A percentile compares a stretch with the other conserved stretches of the same genome.
These are phyloP conservation scores for Taenaris catops DNA, from an alignment of 2,888 invertebrate genomes.

Conservation along the genomic window DNA sequence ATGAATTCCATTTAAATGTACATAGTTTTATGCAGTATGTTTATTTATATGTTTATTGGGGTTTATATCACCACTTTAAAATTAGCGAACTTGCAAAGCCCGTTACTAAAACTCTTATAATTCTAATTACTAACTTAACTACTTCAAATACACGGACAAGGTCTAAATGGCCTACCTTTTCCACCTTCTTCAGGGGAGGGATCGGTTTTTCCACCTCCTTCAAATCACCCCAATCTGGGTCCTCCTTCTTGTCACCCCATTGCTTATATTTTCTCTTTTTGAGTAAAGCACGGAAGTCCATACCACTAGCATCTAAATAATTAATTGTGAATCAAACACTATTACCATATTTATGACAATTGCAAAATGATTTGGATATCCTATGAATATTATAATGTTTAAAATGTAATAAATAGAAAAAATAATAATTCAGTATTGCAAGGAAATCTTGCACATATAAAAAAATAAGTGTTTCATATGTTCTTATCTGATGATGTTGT, in stretches of 20 bases:
- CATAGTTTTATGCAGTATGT: constrained; percentile 8
- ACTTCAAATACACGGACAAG: too few species aligned
- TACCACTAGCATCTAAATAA: constrained; percentile 92
- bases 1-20: constrained; percentile 5
- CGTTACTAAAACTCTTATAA: too few species aligned
- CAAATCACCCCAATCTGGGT: constrained; percentile 95
- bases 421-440: too few species aligned
- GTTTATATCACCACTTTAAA: constrained; percentile 57
- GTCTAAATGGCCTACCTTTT: constrained; percentile 89
- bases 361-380: too few species aligned
- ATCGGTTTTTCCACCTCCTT: constrained; percentile 94
- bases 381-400: too few species aligned
- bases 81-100: not conserved
- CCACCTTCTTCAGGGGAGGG: constrained; percentile 94
- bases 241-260: constrained; percentile 94
- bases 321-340: too few species aligned
- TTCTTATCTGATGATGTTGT: too few species aligned
- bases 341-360: too few species aligned
- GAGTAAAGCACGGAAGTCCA: constrained; percentile 99
- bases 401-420: too few species aligned
- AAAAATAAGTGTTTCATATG: too few species aligned
- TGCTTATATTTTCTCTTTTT: constrained; percentile 97
- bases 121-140: too few species aligned
- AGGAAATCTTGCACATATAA: too few species aligned
- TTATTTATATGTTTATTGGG: constrained; percentile 18